Conservation (phyloP, 2,113 vertebrate genomes). For the Oryzias curvinotus region DNA sequence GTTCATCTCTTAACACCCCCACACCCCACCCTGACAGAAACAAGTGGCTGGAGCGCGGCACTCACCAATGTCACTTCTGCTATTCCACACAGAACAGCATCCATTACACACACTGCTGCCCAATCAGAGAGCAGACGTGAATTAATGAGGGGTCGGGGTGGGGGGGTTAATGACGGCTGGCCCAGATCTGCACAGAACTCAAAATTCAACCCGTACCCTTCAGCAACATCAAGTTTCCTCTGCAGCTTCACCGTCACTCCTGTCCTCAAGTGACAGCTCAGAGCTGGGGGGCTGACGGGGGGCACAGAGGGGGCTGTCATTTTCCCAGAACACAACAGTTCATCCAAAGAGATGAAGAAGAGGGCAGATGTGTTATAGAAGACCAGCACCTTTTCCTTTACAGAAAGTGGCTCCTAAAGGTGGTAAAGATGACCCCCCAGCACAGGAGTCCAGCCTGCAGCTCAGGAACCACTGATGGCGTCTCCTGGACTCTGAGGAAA, state of each 20-base stretch:
- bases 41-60: background rate
- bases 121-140: constrained; percentile 52
- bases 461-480: too few relatives aligned
- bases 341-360: too few relatives aligned
- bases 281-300: background rate
- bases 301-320: background rate
- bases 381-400: too few relatives aligned
- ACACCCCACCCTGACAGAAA: too few relatives aligned
- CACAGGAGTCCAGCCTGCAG: too few relatives aligned
- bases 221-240: background rate
- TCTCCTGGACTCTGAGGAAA: too few relatives aligned
- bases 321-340: background rate
- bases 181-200: constrained; percentile 44
- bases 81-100: constrained; percentile 9
- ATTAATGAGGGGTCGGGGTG: constrained; percentile 46
- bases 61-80: constrained; percentile 11
- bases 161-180: constrained; percentile 58
- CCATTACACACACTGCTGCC: constrained; percentile 26
- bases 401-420: too few relatives aligned
- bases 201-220: constrained; percentile 42
- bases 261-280: constrained; percentile 6
- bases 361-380: too few relatives aligned
- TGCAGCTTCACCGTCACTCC: background rate
- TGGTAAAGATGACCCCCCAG: too few relatives aligned
- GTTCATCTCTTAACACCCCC: too few relatives aligned